Evolutionary conservation across 2,113 vertebrate species (phyloP), one percentile per base, ranked within the genome.

Genomic region (Pluvianellus socialis): DNA sequence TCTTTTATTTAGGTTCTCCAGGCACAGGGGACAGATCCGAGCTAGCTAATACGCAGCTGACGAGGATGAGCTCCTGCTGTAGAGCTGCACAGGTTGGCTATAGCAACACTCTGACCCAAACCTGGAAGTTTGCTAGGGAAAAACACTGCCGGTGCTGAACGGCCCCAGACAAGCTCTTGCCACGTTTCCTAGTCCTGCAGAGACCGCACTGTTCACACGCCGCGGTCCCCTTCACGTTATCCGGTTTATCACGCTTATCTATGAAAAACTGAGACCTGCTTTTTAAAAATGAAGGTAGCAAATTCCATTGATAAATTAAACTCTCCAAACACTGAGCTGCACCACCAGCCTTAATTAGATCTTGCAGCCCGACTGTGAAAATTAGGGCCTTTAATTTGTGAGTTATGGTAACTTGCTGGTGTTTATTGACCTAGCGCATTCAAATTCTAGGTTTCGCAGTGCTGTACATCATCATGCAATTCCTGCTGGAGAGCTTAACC

Each of bases 311-410:
- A 72, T 62, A 80, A 96, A 94, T 89, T 77, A 79, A 94, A 66
- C 42, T 82, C 89, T 94, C 87, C 85, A 59, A 94, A 79, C 89
- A 59, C 75, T 49, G 76, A 93, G 79, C n/a, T 80, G 62, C 83
- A 93, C 91, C 85, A 95, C 68, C 86, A 86, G 91, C 79, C 79
- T 90, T 96, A 97, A 97, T 97, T 96, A 97, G 92, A 87, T 82
- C 82, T 79, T 12, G 18, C 85, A 85, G 85, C 63, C 85, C 8
- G 3, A 75, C 94, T 97, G 96, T 91, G 96, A 97, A 97, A 97
- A 97, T 97, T 72, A 92, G 72, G 81, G 81, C 79, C n/a, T 92
- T 90, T 94, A 93, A 96, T 95, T 93, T 79, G 82, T 90, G 91
- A 93, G 79, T 95, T 93, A 66, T 24, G 52, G 76, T n/a, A 33